A percentile compares a stretch with the other conserved stretches of the same genome.
These are phyloP conservation scores for human (Homo sapiens) DNA, from an alignment of 2,113 vertebrate genomes.

Conservation along the genomic window DNA sequence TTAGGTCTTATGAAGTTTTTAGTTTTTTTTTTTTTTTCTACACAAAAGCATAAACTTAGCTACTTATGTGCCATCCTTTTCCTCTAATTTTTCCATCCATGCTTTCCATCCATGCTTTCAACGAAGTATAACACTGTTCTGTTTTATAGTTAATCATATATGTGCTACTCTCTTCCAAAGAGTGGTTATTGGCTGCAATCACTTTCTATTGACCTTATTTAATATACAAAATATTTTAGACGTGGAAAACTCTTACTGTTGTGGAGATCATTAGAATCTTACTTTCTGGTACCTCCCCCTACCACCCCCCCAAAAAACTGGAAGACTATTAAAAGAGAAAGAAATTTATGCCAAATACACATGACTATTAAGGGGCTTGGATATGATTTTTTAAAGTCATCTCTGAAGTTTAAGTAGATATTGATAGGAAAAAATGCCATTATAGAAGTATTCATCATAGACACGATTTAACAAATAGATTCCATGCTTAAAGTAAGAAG, in stretches of 20 bases:
- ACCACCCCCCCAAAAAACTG: background rate
- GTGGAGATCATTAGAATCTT: background rate
- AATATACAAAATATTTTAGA: background rate
- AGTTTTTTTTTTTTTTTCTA: background rate
- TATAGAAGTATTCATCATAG: background rate
- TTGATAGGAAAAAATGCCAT: background rate
- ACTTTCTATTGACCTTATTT: background rate
- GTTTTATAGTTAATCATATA: background rate
- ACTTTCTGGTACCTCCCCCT: background rate
- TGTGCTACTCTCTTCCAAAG: background rate
- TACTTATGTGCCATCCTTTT: background rate
- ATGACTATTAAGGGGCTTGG: background rate
- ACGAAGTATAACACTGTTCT: background rate
- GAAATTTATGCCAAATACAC: background rate
- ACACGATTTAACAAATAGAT: background rate
- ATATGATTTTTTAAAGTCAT: background rate
- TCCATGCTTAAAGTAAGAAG: background rate
- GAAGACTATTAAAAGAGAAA: background rate
- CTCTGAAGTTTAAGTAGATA: background rate
- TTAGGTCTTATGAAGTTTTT: background rate
- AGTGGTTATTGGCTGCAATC: background rate
- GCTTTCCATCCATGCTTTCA: background rate
- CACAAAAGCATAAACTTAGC: background rate
- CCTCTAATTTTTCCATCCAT: background rate
- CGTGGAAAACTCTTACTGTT: background rate